Evolutionary conservation across 2,888 invertebrate genomes (phyloP).

Genomic region (Hydrotaea diabolus): DNA sequence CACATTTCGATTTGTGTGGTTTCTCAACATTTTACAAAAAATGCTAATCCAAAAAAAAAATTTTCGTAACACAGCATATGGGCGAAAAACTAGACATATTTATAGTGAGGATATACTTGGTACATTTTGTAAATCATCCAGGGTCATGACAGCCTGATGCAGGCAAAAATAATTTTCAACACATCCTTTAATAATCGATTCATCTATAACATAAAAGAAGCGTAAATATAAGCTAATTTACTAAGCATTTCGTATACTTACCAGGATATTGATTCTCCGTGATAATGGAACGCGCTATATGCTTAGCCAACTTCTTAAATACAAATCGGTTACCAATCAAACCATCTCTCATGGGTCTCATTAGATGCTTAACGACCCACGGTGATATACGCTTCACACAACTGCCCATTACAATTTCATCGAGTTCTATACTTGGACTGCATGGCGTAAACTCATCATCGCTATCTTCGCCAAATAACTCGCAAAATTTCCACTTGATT

Average conservation of each 20-base stretch:
- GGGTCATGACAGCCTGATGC: slow-evolving; percentile 72
- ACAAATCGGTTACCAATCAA: slow-evolving; percentile 77
- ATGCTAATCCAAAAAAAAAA: background rate
- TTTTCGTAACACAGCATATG: background rate
- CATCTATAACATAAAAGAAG: slow-evolving; percentile 69
- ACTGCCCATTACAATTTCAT: slow-evolving; percentile 75
- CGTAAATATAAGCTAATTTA: background rate
- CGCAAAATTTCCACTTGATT: slow-evolving; percentile 73
- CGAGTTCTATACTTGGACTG: slow-evolving; percentile 77
- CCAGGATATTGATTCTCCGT: slow-evolving; percentile 77
- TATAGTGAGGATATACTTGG: slow-evolving; percentile 62
- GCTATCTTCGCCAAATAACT: slow-evolving; percentile 78
- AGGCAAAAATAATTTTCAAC: slow-evolving; percentile 76
- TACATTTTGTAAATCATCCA: slow-evolving; percentile 72
- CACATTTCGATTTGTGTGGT: too few species aligned
- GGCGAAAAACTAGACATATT: background rate
- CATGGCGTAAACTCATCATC: slow-evolving; percentile 77
- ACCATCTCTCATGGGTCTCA: slow-evolving; percentile 77
- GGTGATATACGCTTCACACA: slow-evolving; percentile 78
- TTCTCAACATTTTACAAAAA: background rate
- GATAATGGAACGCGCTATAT: slow-evolving; percentile 74
- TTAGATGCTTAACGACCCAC: slow-evolving; percentile 78
- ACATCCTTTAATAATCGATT: slow-evolving; percentile 72
- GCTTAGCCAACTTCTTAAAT: slow-evolving; percentile 78
- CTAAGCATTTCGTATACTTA: slow-evolving; percentile 50